phyloP scores from a whole-genome alignment of 2,888 invertebrate genomes.

The Bhutanitis thaidina region DNA sequence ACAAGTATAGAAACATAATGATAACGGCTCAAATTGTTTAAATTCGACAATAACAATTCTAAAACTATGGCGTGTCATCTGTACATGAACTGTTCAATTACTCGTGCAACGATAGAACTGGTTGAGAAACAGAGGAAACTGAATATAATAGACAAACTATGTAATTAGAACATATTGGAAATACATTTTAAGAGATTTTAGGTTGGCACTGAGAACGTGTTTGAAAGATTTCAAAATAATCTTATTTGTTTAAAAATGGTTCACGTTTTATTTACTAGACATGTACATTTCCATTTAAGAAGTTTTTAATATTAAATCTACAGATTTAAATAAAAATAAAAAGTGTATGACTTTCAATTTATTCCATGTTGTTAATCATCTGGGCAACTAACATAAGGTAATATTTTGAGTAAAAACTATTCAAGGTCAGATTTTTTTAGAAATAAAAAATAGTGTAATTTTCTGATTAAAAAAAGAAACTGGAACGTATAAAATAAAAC shows the following conservation, averaged over 20 bases:
- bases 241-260: neutral
- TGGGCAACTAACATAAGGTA: neutral
- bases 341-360: neutral
- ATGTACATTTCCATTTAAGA: neutral
- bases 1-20: conserved; percentile 8
- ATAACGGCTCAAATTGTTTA: conserved; percentile 11
- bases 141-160: too few species aligned
- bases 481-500: too few species aligned
- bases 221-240: too few species aligned
- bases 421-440: neutral
- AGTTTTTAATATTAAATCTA: too few species aligned
- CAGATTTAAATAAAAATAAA: too few species aligned
- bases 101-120: too few species aligned
- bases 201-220: too few species aligned
- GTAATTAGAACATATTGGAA: neutral
- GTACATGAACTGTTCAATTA: neutral
- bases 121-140: neutral
- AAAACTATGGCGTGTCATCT: neutral
- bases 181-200: neutral
- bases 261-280: neutral
- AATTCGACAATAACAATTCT: conserved; percentile 17
- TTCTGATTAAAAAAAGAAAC: too few species aligned
- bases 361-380: neutral
- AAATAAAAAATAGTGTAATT: neutral
- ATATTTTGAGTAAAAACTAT: neutral